Base-by-base conservation (phyloP, 1,140 invertebrate species). In the Teleogryllus occipitalis region DNA sequence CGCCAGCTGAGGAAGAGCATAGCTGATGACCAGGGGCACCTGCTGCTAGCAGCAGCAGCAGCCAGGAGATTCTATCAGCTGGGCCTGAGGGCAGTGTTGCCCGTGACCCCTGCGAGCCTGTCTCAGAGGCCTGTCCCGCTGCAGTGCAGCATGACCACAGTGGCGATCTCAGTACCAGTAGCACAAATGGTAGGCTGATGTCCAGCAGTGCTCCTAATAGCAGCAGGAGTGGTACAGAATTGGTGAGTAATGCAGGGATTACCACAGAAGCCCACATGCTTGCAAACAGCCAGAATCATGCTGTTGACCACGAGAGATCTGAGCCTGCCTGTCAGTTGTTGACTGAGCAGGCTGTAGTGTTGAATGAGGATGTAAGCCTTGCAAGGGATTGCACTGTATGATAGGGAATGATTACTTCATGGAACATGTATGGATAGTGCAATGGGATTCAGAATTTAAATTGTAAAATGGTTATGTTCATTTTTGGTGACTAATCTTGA, bases 11-110 rank as follows among this genome's bases (percentile, higher is more conserved):
- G 27, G 81, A 81, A n/a, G 72, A 75, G 7, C 80, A 80, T 47
- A 80, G 77, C 72, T 80, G 81, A 78, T 81, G 80, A 78, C 80
- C 49, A 75, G 54, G 47, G 54, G 80, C 77, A 49, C 47, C 74
- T 21, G 46, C 75, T 47, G 75, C 48, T 18, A 76, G 80, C 47
- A 78, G 77, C n/a, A 65, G 54, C 65, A 81, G 80, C 79, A 80
- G 79, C 76, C 75, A 78, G 72, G 76, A 80, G 54, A 27, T 80
- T 27, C 79, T 80, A n/a, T 80, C 76, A 18, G 76, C n/a, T 10
- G 47, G 76, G 47, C 46, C 46, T n/a, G 76, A 47, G 21, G 47
- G 48, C 18, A 47, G 22, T 77, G 47, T 21, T 6, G 76, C 15
- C 39, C 18, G n/a, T 8, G 47, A 47, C 76, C 39, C 27, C 12